Evolutionary conservation across 2,888 invertebrate genomes (phyloP).

Genomic region (Papilio demoleus): DNA sequence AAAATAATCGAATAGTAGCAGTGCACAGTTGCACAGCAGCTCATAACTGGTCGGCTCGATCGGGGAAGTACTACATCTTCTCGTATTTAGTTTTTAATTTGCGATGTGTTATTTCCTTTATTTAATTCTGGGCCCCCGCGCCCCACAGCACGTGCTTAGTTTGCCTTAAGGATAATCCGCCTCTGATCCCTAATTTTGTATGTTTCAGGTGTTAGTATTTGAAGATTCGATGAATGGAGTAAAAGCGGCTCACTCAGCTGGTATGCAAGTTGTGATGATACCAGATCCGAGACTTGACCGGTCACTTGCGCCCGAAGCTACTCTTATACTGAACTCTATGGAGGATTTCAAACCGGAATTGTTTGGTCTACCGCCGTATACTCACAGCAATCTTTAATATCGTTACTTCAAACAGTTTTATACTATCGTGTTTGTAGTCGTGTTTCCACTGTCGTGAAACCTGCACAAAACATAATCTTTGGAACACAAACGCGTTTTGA

Average conservation of each 20-base stretch:
- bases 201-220: constrained; percentile 89
- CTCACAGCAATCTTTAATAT: background rate
- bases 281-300: constrained; percentile 84
- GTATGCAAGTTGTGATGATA: constrained; percentile 94
- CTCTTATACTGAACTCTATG: constrained; percentile 87
- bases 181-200: background rate
- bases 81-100: too few species aligned
- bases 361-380: constrained; percentile 89
- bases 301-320: constrained; percentile 77
- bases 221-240: constrained; percentile 97
- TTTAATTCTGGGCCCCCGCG: too few species aligned
- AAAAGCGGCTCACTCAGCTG: constrained; percentile 88
- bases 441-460: background rate
- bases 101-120: too few species aligned
- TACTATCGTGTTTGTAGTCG: background rate
- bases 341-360: constrained; percentile 91
- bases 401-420: background rate
- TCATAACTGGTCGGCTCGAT: too few species aligned
- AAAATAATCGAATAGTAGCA: too few species aligned
- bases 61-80: too few species aligned
- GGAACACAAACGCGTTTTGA: background rate
- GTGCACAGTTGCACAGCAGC: too few species aligned
- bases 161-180: too few species aligned
- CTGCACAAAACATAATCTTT: background rate
- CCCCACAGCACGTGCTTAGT: too few species aligned